Conservation (phyloP, 2,888 invertebrate genomes). For the Colletes collaris region DNA sequence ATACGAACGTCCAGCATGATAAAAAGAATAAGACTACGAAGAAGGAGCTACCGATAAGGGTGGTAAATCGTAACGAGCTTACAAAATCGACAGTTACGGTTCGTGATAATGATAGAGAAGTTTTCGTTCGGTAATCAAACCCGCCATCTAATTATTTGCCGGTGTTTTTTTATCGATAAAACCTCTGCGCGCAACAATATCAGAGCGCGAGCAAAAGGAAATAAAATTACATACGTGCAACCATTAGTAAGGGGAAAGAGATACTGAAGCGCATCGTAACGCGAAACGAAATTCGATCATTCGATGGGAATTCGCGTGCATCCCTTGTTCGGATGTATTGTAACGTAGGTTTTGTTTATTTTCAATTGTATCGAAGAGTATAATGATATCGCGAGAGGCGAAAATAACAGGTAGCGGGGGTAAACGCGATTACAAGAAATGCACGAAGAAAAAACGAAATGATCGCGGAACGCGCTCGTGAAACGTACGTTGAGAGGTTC, state of each 20-base stretch:
- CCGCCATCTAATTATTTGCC: no score
- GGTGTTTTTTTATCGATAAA: background rate
- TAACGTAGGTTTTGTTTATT: background rate
- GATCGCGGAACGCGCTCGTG: background rate
- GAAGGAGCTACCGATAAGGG: no score
- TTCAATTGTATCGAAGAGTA: background rate
- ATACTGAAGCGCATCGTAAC: background rate
- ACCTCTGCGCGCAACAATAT: background rate
- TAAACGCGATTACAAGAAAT: background rate
- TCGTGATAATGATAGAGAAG: no score
- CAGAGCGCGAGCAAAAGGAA: background rate
- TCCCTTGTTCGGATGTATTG: background rate
- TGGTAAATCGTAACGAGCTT: no score
- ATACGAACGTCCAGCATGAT: no score
- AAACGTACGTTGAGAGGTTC: background rate
- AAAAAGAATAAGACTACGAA: no score
- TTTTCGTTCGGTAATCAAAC: no score
- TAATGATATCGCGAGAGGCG: background rate
- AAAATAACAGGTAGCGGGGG: background rate
- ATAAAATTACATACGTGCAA: background rate
- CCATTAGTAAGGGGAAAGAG: background rate
- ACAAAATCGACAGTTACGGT: no score
- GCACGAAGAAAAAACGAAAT: conserved; percentile 41
- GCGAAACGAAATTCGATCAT: background rate
- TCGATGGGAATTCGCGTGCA: background rate